These are phyloP conservation scores for Aldabrachelys gigantea DNA, from an alignment of 2,113 vertebrate genomes.

Conservation along the genomic window DNA sequence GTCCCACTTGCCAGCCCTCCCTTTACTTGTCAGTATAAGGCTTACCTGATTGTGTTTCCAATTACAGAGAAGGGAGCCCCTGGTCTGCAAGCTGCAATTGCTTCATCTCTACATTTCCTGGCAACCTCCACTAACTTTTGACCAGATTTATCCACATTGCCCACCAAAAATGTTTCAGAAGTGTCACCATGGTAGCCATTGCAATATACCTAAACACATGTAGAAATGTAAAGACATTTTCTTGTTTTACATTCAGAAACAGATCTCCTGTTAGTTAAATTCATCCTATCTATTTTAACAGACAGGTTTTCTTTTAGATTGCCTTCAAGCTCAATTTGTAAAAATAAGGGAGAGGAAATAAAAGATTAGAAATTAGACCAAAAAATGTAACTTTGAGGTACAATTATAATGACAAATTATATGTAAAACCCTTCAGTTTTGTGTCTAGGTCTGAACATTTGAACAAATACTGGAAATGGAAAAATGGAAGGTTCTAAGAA, in stretches of 20 bases:
- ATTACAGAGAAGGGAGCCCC: conserved; percentile 91
- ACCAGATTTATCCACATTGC: conserved; percentile 89
- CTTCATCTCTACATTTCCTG: conserved; percentile 92
- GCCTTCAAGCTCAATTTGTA: not conserved
- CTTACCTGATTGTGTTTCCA: conserved; percentile 97
- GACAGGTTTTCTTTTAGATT: not conserved
- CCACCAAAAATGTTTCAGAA: conserved; percentile 96
- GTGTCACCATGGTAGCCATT: conserved; percentile 98
- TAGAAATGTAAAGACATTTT: conserved; percentile 68
- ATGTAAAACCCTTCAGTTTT: not conserved
- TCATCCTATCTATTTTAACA: not conserved
- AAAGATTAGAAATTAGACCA: not conserved
- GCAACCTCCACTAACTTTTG: conserved; percentile 88
- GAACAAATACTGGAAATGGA: not conserved
- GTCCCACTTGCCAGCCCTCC: conserved; percentile 86
- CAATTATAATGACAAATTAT: not conserved
- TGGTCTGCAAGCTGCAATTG: conserved; percentile 90
- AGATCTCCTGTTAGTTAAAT: conserved; percentile 21
- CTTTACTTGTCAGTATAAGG: conserved; percentile 83
- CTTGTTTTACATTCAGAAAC: conserved; percentile 53
- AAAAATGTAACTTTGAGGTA: not conserved
- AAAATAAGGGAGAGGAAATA: not conserved
- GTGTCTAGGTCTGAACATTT: not conserved
- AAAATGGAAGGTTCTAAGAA: not conserved
- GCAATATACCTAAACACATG: conserved; percentile 89